Percentiles rank a stretch among this genome's conserved stretches.
Conservation (phyloP, 2,888 invertebrate species). For the Mythimna lalbum region DNA sequence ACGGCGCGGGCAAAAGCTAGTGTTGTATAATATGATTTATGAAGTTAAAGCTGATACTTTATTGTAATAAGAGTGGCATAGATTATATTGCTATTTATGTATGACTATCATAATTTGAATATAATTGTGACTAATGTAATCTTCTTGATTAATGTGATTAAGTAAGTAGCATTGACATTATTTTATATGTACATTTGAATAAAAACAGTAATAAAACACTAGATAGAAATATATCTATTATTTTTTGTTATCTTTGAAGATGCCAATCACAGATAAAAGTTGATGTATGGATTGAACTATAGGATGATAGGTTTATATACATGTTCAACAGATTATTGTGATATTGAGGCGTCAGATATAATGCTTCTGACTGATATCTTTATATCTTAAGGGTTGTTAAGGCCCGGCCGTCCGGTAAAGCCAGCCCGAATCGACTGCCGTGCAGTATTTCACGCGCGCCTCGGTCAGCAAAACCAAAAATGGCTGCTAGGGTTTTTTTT, state of each 20-base stretch:
- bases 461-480: too few species aligned
- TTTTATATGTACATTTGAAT: conserved; percentile 35
- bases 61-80: not conserved
- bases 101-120: conserved; percentile 36
- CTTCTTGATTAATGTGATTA: conserved; percentile 38
- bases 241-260: conserved; percentile 66
- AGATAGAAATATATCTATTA: conserved; percentile 37
- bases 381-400: conserved; percentile 3
- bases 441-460: too few species aligned
- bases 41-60: too few species aligned
- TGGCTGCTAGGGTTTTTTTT: too few species aligned
- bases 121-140: conserved; percentile 21
- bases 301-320: conserved; percentile 61
- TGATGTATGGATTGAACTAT: conserved; percentile 75
- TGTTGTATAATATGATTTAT: too few species aligned
- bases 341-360: conserved; percentile 53
- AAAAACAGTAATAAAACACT: conserved; percentile 31
- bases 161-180: conserved; percentile 43
- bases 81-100: conserved; percentile 27
- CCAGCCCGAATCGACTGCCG: too few species aligned
- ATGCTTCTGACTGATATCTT: conserved; percentile 41
- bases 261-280: conserved; percentile 74
- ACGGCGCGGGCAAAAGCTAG: too few species aligned
- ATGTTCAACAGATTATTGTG: conserved; percentile 64
- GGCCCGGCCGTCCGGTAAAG: too few species aligned